Base-by-base conservation (phyloP, 2,888 invertebrate genomes). In the Aphidoletes aphidimyza region DNA sequence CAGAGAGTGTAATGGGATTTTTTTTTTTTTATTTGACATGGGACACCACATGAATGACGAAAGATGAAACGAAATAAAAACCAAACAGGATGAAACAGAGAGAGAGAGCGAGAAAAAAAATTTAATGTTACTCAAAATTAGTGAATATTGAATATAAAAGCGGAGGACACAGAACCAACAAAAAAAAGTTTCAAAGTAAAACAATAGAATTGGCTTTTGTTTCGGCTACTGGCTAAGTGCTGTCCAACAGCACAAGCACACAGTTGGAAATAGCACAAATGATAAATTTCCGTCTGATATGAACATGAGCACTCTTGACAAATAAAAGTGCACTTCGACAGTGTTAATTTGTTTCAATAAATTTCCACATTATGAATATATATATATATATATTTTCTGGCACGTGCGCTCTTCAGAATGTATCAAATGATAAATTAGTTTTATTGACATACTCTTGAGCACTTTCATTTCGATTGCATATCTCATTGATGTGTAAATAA, bases 321-420 rank as follows among this genome's bases (percentile, higher is more conserved):
- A 69, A 69, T n/a, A 69, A 54, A 8, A 30, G 9, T 69, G 17
- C 30, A n/a, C 30, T 69, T 54, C 22, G 34, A 69, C 30, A 69
- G 69, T 17, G 69, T 26, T 69, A 69, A 69, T 69, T 69, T 69
- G 30, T 69, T 26, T 69, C 69, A 30, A 69, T 69, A 69, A 69
- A 11, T 3, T 69, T 69, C 30, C 17, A 17, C 30, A 14, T 30
- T 30, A 69, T 69, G 26, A 69, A 69, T 69, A 30, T 22, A 69
- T 69, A 30, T n/a, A n/a, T n/a, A n/a, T n/a, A n/a, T n/a, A n/a
- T n/a, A n/a, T n/a, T n/a, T n/a, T n/a, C n/a, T 69, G 69, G 69
- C 69, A 69, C 69, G 69, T 30, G 69, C 30, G 26, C 54, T 69
- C n/a, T 42, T 9, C 14, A 6, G 2, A 69, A 69, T 2, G 14